Percentiles rank a stretch among this genome's conserved stretches.
Evolutionary conservation across 2,113 vertebrate species (phyloP).

Genomic region (Trogon melanurus): DNA sequence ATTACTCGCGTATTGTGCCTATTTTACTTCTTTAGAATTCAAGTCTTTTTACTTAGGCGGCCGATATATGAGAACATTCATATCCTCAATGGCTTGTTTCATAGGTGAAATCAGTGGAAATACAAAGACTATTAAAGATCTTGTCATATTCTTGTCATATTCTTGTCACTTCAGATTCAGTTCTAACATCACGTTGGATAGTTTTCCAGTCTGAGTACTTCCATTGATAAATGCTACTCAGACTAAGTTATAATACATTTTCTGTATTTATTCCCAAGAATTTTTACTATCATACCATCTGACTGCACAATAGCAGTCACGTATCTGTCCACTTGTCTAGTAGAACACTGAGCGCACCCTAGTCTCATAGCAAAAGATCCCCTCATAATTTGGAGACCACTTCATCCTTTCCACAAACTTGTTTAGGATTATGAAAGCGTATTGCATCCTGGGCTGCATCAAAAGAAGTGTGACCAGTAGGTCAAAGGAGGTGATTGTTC

Average conservation of each 20-base stretch:
- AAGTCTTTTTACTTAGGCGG: not conserved
- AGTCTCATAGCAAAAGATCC: not conserved
- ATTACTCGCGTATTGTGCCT: not conserved
- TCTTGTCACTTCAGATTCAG: not conserved
- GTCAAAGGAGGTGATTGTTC: too few species aligned
- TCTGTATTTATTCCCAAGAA: not conserved
- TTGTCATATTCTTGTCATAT: accelerated
- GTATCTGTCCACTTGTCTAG: not conserved
- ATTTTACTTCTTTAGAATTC: not conserved
- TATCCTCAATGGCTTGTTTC: not conserved
- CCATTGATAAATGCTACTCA: not conserved
- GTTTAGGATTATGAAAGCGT: not conserved
- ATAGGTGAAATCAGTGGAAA: not conserved
- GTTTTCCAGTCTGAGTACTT: not conserved
- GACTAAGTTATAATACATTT: not conserved
- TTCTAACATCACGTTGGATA: not conserved
- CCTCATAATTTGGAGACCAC: not conserved
- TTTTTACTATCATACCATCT: not conserved
- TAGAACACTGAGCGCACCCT: accelerated
- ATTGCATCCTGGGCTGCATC: too few species aligned
- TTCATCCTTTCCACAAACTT: not conserved
- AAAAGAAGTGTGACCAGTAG: too few species aligned
- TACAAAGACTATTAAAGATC: not conserved
- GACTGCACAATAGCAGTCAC: not conserved
- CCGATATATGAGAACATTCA: not conserved